phyloP scores from a whole-genome alignment of 2,888 invertebrate genomes.

The Melanargia galathea region DNA sequence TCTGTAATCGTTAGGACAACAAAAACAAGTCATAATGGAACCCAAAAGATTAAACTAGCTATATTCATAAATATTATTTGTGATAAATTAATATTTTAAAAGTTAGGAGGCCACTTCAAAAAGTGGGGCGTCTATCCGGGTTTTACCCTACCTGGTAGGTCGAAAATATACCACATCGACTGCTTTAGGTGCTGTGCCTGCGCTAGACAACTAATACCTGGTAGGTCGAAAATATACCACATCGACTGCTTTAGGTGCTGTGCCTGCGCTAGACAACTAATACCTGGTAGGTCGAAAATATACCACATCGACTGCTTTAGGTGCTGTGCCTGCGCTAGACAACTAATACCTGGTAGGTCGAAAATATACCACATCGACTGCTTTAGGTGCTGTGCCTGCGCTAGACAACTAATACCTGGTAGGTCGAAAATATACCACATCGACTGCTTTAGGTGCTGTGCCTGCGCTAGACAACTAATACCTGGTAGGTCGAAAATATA shows the following conservation, averaged over 20 bases:
- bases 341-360: slow-evolving; percentile 92
- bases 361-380: slow-evolving; percentile 99
- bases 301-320: slow-evolving; percentile 99
- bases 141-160: no score
- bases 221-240: slow-evolving; percentile 95
- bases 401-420: slow-evolving; percentile 94
- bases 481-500: slow-evolving; percentile 95
- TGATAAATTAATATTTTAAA: no score
- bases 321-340: slow-evolving; percentile 95
- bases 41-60: no score
- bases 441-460: slow-evolving; percentile 98
- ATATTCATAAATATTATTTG: no score
- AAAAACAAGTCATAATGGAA: no score
- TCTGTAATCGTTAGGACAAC: no score
- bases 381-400: slow-evolving; percentile 97
- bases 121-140: no score
- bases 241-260: slow-evolving; percentile 99
- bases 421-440: slow-evolving; percentile 96
- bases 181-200: slow-evolving; percentile 99
- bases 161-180: slow-evolving; percentile 98
- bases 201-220: slow-evolving; percentile 94
- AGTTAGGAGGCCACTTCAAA: no score
- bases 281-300: slow-evolving; percentile 94
- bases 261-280: slow-evolving; percentile 94
- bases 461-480: slow-evolving; percentile 94